phyloP scores from a whole-genome alignment of 2,113 vertebrate genomes.

The Coryphaenoides rupestris region DNA sequence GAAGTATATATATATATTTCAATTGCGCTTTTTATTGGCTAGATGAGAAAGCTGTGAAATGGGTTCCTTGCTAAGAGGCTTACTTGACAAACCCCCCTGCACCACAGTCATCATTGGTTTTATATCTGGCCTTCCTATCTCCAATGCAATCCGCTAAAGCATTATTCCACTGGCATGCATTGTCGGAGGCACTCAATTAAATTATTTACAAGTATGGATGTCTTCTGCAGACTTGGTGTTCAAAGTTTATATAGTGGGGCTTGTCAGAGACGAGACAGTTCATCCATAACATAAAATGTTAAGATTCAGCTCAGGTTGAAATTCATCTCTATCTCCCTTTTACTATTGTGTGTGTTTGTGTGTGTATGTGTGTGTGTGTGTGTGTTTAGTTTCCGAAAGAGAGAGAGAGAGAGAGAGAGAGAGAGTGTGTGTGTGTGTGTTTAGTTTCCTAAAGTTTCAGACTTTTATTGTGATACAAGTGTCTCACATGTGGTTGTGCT shows the following conservation, averaged over 20 bases:
- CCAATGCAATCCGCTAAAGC: conserved; percentile 62
- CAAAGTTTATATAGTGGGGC: conserved; percentile 63
- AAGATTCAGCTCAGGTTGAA: conserved; percentile 26
- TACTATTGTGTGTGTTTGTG: no score
- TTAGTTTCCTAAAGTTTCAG: no score
- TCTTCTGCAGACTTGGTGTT: conserved; percentile 60
- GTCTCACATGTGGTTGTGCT: no score
- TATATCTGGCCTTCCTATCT: conserved; percentile 64
- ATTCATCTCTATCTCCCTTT: conserved; percentile 4
- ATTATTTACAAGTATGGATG: conserved; percentile 71
- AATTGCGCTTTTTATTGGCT: neutral
- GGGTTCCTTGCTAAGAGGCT: conserved; percentile 12
- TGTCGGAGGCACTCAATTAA: conserved; percentile 71
- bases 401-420: no score
- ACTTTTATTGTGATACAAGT: no score
- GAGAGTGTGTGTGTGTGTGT: no score
- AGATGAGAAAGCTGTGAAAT: conserved; percentile 17
- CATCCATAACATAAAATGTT: conserved; percentile 62
- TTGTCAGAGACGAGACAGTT: conserved; percentile 59
- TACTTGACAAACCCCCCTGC: conserved; percentile 24
- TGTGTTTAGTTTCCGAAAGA: no score
- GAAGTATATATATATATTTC: no score
- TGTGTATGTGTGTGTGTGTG: no score
- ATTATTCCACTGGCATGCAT: conserved; percentile 66
- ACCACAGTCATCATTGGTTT: conserved; percentile 38